Conservation (phyloP, 2,113 vertebrate genomes). For the Tamias sibiricus region DNA sequence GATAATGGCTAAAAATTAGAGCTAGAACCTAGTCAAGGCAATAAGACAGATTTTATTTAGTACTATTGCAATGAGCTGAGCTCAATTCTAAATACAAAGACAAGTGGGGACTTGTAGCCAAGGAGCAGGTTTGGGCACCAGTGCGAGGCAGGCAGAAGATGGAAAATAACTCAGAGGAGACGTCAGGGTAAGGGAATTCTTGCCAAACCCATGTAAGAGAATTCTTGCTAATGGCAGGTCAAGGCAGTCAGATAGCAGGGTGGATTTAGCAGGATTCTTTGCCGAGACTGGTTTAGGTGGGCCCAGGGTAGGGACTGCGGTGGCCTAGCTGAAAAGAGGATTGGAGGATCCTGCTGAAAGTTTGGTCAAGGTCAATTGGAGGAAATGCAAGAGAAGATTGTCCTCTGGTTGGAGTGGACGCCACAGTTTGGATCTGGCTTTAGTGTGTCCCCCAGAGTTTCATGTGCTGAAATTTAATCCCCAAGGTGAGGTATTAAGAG, state of each 20-base stretch:
- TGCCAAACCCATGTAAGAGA: not conserved
- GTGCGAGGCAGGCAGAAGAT: no score
- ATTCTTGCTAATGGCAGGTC: not conserved
- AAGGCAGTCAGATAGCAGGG: not conserved
- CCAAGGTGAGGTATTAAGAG: not conserved
- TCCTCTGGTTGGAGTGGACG: not conserved
- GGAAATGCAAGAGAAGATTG: not conserved
- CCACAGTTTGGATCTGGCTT: not conserved
- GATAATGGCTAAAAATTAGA: not conserved
- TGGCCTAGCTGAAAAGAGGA: not conserved
- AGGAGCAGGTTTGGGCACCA: no score
- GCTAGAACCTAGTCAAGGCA: not conserved
- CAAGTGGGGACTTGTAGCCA: not conserved
- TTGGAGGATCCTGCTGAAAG: not conserved
- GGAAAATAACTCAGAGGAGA: not conserved
- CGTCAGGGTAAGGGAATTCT: not conserved
- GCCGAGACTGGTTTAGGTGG: not conserved
- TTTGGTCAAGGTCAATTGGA: not conserved
- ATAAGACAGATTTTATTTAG: not conserved
- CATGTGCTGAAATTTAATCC: not conserved
- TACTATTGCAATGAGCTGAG: not conserved
- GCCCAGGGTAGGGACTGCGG: rapidly evolving
- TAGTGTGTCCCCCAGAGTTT: not conserved
- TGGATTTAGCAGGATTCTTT: not conserved
- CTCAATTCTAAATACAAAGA: not conserved